Conservation (phyloP, 1,140 invertebrate genomes). For the Zaprionus davidi region DNA sequence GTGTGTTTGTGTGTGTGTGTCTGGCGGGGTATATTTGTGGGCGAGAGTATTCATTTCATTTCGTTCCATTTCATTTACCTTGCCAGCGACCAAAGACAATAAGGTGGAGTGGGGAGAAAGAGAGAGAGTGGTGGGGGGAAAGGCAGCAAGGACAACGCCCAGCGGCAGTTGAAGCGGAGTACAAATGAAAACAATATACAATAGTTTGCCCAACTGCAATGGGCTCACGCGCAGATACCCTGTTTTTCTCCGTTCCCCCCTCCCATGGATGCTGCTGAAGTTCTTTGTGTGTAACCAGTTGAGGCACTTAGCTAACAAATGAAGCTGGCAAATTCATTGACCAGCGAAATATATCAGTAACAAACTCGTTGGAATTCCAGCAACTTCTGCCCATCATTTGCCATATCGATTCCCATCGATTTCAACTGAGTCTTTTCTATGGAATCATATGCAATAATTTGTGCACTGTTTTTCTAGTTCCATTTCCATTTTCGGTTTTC, state of each 20-base stretch:
- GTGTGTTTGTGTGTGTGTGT: background rate
- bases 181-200: conserved; percentile 1
- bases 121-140: background rate
- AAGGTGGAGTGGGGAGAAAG: background rate
- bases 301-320: background rate
- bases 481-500: conserved; percentile 18
- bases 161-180: conserved; percentile 26
- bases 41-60: conserved; percentile 17
- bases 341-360: background rate
- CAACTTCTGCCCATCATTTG: background rate
- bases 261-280: background rate
- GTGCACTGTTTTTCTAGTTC: conserved; percentile 20
- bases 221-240: conserved; percentile 4
- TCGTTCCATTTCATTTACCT: conserved; percentile 20
- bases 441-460: background rate
- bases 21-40: background rate
- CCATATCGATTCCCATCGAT: background rate
- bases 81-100: conserved; percentile 21
- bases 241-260: background rate
- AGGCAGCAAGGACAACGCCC: conserved; percentile 20
- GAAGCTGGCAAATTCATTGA: background rate
- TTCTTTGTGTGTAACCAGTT: background rate
- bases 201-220: background rate
- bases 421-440: background rate
- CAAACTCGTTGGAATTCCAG: background rate